Conservation (phyloP, 2,888 invertebrate species). For the Daptonema setosum region DNA sequence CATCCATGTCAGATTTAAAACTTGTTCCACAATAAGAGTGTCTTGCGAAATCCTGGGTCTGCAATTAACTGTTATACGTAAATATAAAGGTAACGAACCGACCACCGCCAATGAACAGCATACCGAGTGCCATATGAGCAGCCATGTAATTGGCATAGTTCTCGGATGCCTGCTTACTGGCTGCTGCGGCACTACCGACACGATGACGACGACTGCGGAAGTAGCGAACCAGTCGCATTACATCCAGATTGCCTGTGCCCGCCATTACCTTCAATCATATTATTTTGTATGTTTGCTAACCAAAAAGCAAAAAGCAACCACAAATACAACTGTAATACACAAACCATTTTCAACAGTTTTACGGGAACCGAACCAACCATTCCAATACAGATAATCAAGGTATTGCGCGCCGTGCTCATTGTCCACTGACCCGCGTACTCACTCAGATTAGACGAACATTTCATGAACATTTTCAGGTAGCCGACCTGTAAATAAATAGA, state of each 20-base stretch:
- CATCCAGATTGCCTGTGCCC: constrained; percentile 66
- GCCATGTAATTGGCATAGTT: constrained; percentile 78
- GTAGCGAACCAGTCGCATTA: constrained; percentile 58
- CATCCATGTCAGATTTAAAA: constrained; percentile 28
- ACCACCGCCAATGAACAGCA: constrained; percentile 76
- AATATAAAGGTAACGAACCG: too few relatives aligned
- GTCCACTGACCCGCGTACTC: not conserved
- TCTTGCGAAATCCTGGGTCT: too few relatives aligned
- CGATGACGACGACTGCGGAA: constrained; percentile 37
- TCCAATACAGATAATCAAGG: not conserved
- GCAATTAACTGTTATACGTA: not conserved
- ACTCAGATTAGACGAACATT: not conserved
- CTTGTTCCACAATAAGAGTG: too few relatives aligned
- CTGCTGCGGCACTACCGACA: not conserved
- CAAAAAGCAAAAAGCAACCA: not conserved
- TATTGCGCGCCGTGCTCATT: not conserved
- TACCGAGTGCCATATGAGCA: constrained; percentile 69
- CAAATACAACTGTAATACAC: too few relatives aligned
- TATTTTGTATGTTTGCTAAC: not conserved
- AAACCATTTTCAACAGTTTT: too few relatives aligned
- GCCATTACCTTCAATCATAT: constrained; percentile 45
- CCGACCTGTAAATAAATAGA: not conserved
- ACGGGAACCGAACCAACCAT: not conserved
- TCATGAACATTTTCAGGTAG: not conserved
- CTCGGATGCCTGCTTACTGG: constrained; percentile 37